Conservation (phyloP, 2,797 vertebrate genomes). For the Kryptopterus vitreolus region DNA sequence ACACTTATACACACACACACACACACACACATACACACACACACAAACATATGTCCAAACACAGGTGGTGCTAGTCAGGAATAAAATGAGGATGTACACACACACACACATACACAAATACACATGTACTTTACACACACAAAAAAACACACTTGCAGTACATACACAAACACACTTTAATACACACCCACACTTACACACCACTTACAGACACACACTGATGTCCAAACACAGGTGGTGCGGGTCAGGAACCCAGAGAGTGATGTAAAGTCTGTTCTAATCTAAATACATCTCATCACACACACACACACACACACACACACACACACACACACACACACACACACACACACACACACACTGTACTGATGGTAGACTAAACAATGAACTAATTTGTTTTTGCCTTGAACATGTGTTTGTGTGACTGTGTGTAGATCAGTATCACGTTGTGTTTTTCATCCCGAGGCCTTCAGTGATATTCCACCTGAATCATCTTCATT, state of each 20-base stretch:
- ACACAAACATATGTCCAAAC: background rate
- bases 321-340: background rate
- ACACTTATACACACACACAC: too few relatives aligned
- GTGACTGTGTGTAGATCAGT: slow-evolving; percentile 15
- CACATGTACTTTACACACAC: too few relatives aligned
- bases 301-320: background rate
- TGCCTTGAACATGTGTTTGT: background rate
- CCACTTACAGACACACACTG: background rate
- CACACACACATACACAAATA: too few relatives aligned
- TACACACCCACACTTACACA: too few relatives aligned
- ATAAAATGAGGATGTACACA: too few relatives aligned
- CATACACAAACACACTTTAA: too few relatives aligned
- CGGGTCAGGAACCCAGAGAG: background rate
- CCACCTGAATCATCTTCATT: too few relatives aligned
- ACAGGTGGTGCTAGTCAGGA: slow-evolving; percentile 1
- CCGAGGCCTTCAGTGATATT: too few relatives aligned
- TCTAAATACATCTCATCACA: background rate
- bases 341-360: background rate
- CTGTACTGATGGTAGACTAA: background rate
- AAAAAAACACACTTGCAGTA: too few relatives aligned
- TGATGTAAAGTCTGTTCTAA: background rate
- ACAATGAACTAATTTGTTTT: background rate
- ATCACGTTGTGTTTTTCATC: background rate
- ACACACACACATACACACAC: too few relatives aligned
- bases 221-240: background rate